Base-by-base conservation (phyloP, 1,140 invertebrate genomes). In the Zelostemma sp. region DNA sequence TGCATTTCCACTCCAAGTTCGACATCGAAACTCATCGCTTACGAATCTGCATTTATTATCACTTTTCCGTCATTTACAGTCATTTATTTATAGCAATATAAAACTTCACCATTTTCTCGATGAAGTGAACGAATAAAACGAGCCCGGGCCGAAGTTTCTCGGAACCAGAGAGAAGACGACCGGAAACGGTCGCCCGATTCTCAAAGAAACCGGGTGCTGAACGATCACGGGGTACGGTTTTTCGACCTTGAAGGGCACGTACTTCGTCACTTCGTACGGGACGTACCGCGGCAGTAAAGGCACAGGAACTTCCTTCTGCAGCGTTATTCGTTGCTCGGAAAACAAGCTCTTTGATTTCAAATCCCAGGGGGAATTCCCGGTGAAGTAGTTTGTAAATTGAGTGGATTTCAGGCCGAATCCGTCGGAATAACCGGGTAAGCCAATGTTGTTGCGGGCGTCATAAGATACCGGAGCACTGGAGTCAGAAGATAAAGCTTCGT, bases 201-300 rank as follows among this genome's bases (percentile, higher is more conserved):
- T 75, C 0, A 78, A 58, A 0, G 76, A 70, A 1, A 77, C 68
- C 6, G 76, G 77, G 5, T 80, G 75, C 0, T 74, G 59, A 1
- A 78, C 76, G 11, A 71, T 62, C 0, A 78, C 69, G 1, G 77
- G 69, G 1, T 76, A 76, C 8, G 78, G 76, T 31, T 76, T 69
- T 17, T 78, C 75, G 0, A 78, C 68, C n/a, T 66, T 75, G 21
- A 72, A 68, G 0, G 75, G 68, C 1, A 78, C 66, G 28, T 75
- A 66, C 4, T 58, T 69, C 8, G 75, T 74, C 4, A 80, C 70
- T 45, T 74, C 73, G 14, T 75, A 64, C 0, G 77, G 75, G 1
- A 75, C 61, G 21, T 25, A 25, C 4, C 75, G 71, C 0, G 79
- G 78, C 0, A 77, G 73, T 2, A 77, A 68, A 0, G 73, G 68